Evolutionary conservation across 1,140 invertebrate genomes (phyloP).

Genomic region (honey bee (Apis mellifera)): DNA sequence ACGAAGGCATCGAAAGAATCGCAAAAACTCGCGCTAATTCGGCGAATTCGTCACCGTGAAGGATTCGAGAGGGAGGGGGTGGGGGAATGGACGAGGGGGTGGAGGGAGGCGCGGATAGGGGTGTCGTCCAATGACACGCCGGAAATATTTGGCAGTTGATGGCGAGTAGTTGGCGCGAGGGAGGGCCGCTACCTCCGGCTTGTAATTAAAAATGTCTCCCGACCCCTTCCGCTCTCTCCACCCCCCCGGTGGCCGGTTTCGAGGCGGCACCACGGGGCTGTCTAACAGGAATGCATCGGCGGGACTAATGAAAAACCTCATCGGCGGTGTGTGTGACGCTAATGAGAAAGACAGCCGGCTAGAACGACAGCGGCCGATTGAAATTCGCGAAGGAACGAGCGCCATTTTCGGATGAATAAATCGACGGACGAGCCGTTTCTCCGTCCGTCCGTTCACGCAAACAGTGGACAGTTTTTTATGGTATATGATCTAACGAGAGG

Average conservation of each 20-base stretch:
- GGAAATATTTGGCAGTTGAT: constrained; percentile 77
- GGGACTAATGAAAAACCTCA: constrained; percentile 77
- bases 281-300: constrained; percentile 75
- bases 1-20: neutral
- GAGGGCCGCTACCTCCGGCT: constrained; percentile 65
- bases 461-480: constrained; percentile 53
- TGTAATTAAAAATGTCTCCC: constrained; percentile 78
- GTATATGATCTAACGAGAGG: neutral
- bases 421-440: constrained; percentile 37
- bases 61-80: constrained; percentile 21
- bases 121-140: constrained; percentile 66
- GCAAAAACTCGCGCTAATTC: constrained; percentile 58
- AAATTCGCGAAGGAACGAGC: constrained; percentile 65
- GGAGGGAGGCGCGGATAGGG: neutral
- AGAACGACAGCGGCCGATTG: constrained; percentile 62
- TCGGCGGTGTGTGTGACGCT: constrained; percentile 72
- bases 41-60: constrained; percentile 49
- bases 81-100: constrained; percentile 36
- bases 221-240: constrained; percentile 59
- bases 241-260: constrained; percentile 18
- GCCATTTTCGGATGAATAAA: constrained; percentile 45
- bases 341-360: constrained; percentile 67
- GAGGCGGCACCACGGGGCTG: constrained; percentile 60
- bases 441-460: too few species aligned
- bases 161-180: constrained; percentile 60